phyloP scores from a whole-genome alignment of 2,888 invertebrate genomes.

The Phymatocera aterrima region DNA sequence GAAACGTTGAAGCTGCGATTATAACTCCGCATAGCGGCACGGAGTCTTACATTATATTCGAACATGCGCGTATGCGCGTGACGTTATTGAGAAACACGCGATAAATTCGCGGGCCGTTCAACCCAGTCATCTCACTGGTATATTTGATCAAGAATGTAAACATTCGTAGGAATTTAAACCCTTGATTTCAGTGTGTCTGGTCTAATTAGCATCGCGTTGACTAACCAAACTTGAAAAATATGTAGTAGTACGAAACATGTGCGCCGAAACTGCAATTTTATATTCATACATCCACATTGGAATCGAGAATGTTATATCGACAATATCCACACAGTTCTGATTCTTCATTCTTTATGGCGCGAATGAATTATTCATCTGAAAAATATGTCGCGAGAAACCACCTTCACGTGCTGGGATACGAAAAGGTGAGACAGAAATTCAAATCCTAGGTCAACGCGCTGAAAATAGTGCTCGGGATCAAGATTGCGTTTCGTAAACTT shows the following conservation, averaged over 20 bases:
- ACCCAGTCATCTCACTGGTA: neutral
- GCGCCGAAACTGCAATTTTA: too few relatives aligned
- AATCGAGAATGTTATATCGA: too few relatives aligned
- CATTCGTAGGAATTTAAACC: neutral
- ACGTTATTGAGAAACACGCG: slow-evolving; percentile 7
- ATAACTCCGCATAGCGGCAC: neutral
- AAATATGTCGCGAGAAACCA: neutral
- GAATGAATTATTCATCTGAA: neutral
- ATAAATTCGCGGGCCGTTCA: neutral
- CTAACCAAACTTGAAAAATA: too few relatives aligned
- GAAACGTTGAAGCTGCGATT: neutral
- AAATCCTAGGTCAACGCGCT: neutral
- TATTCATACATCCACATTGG: too few relatives aligned
- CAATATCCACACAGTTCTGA: too few relatives aligned
- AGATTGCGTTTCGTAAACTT: neutral
- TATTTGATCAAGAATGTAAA: slow-evolving; percentile 6
- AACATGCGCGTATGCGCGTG: neutral
- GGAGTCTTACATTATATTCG: neutral
- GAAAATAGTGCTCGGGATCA: neutral
- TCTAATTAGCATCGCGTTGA: neutral
- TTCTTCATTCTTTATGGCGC: neutral
- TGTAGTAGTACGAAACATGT: too few relatives aligned
- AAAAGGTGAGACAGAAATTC: neutral
- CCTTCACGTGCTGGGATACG: too few relatives aligned
- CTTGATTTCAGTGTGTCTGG: neutral